Evolutionary conservation across 2,113 vertebrate genomes (phyloP).

Genomic region (Falcunculus frontatus): DNA sequence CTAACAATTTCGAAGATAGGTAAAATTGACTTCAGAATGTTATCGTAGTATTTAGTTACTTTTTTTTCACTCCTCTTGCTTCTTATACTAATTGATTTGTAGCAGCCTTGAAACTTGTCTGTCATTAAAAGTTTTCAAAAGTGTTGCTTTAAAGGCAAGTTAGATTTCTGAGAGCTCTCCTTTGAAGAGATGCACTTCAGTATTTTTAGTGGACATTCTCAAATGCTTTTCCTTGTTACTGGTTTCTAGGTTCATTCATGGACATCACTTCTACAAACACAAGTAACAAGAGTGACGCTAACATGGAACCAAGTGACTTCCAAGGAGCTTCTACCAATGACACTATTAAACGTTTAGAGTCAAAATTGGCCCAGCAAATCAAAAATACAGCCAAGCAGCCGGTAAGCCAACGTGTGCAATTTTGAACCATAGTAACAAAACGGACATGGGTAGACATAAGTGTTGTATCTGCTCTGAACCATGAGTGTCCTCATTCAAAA

Average conservation of each 20-base stretch:
- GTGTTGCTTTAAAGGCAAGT: not conserved
- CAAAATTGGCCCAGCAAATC: slow-evolving; percentile 83
- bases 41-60: not conserved
- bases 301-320: slow-evolving; percentile 85
- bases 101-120: not conserved
- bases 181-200: not conserved
- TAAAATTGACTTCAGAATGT: not conserved
- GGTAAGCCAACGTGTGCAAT: slow-evolving; percentile 40
- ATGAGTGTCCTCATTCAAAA: not conserved
- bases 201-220: not conserved
- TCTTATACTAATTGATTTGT: not conserved
- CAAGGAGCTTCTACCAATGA: slow-evolving; percentile 90
- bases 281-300: slow-evolving; percentile 91
- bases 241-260: slow-evolving; percentile 84
- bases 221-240: not conserved
- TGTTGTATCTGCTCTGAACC: not conserved
- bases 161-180: not conserved
- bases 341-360: slow-evolving; percentile 93
- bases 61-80: not conserved
- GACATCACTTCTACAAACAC: slow-evolving; percentile 90
- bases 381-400: slow-evolving; percentile 82
- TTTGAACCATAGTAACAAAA: not conserved
- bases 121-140: not conserved
- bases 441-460: not conserved
- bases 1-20: not conserved